Conservation (phyloP, 1,140 invertebrate genomes). For the Batillaria attramentaria region DNA sequence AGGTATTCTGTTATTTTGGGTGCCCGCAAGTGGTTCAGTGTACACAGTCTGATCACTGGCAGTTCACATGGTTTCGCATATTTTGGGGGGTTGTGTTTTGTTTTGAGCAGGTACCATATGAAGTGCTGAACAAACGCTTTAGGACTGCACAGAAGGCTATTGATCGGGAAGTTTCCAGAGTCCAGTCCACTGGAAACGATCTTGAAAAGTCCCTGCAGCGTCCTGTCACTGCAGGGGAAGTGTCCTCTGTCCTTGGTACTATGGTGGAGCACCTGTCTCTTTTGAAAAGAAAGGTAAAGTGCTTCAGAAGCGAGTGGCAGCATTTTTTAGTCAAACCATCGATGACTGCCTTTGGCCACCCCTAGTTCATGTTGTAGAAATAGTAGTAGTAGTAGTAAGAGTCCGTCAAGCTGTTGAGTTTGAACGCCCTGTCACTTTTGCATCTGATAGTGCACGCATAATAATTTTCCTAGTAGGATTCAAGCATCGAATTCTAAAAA, state of each 20-base stretch:
- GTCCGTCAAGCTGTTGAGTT: too few species aligned
- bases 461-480: too few species aligned
- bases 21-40: too few species aligned
- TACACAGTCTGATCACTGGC: too few species aligned
- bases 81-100: too few species aligned
- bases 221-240: slow-evolving; percentile 75
- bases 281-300: slow-evolving; percentile 90
- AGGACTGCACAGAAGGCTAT: slow-evolving; percentile 93
- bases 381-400: slow-evolving; percentile 32
- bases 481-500: too few species aligned
- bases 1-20: too few species aligned
- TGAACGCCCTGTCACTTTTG: too few species aligned
- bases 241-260: slow-evolving; percentile 85
- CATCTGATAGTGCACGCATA: too few species aligned
- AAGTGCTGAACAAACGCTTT: slow-evolving; percentile 98
- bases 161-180: slow-evolving; percentile 93
- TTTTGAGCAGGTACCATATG: slow-evolving; percentile 99
- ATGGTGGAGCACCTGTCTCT: slow-evolving; percentile 92
- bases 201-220: slow-evolving; percentile 82
- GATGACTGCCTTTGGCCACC: too few species aligned
- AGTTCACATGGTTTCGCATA: too few species aligned
- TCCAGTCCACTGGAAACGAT: slow-evolving; percentile 84
- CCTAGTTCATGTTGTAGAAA: slow-evolving; percentile 19
- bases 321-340: background rate
- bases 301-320: too few species aligned